Base-by-base conservation (phyloP, 2,797 vertebrate species). In the Eulemur coronatus region DNA sequence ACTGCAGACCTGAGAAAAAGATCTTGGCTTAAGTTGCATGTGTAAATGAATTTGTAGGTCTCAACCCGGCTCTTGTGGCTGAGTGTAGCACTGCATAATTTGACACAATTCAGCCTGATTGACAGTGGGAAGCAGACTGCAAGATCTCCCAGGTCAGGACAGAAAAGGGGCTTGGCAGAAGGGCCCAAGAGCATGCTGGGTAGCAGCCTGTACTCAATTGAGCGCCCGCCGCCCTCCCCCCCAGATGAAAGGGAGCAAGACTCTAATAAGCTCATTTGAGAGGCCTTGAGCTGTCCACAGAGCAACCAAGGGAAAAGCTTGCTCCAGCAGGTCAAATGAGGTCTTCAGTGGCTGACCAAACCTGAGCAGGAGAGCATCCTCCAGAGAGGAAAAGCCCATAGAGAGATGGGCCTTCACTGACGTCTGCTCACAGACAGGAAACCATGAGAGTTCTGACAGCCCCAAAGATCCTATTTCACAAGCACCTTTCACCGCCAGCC, bases 21-120 rank as follows among this genome's bases (percentile, higher is more conserved):
- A 24, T 87, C 79, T 98, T 93, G 79, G 57, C 87, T 98, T 97
- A 20, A 20, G 94, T 82, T 94, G 82, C 86, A 90, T 91, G 91
- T 97, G 94, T 96, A 98, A 98, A 98, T 98, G 97, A 97, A 91
- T 91, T 98, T 97, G 96, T 97, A 95, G 96, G 93, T 98, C 94
- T 97, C 96, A 98, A 89, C 50, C 89, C 24, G 1, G 43, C 88
- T 95, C 85, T 96, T 38, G 50, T 89, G 97, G 93, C 92, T 97
- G 95, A 97, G 96, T 96, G 78, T 95, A 98, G 89, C 86, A 90
- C 89, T 95, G 97, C 90, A 97, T 97, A 97, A 98, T 98, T 97
- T 97, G 97, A 97, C 67, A 59, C 75, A 8, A 97, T 90, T 95
- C 85, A 95, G 82, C 80, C 75, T 97, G 97, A 98, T 95, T 98